Percentiles rank a stretch among this genome's conserved stretches.
Evolutionary conservation across 2,113 vertebrate species (phyloP).

Genomic region (Eptatretus burgeri): DNA sequence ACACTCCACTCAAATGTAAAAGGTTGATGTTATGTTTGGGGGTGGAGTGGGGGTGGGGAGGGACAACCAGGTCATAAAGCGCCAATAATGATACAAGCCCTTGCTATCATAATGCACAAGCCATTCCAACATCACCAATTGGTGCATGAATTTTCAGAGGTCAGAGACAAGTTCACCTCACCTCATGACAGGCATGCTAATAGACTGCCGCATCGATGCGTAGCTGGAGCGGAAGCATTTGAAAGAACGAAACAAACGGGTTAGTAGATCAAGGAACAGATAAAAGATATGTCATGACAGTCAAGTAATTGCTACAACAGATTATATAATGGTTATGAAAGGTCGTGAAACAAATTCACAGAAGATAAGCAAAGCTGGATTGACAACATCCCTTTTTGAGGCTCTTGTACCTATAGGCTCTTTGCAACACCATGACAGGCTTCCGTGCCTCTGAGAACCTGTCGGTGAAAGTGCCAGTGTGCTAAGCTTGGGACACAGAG

Average conservation of each 20-base stretch:
- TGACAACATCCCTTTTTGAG: neutral
- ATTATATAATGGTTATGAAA: neutral
- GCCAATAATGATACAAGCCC: neutral
- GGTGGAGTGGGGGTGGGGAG: neutral
- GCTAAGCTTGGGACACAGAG: no score
- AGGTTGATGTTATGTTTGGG: neutral
- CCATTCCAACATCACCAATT: neutral
- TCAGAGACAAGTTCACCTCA: constrained; percentile 24
- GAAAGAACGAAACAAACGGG: neutral
- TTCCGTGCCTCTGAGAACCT: no score
- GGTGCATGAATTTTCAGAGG: neutral
- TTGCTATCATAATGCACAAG: neutral
- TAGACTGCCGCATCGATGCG: constrained; percentile 82
- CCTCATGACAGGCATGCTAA: constrained; percentile 98
- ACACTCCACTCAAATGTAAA: neutral
- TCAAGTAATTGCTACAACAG: no score
- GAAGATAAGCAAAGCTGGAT: neutral
- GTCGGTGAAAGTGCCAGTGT: no score
- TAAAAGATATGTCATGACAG: no score
- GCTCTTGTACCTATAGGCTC: neutral
- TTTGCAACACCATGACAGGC: no score
- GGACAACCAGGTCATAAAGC: neutral
- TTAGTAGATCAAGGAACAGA: neutral
- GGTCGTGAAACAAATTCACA: neutral
- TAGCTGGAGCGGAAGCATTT: constrained; percentile 4